Evolutionary conservation across 2,888 invertebrate genomes (phyloP).

Genomic region (Pyrocoelia pectoralis): DNA sequence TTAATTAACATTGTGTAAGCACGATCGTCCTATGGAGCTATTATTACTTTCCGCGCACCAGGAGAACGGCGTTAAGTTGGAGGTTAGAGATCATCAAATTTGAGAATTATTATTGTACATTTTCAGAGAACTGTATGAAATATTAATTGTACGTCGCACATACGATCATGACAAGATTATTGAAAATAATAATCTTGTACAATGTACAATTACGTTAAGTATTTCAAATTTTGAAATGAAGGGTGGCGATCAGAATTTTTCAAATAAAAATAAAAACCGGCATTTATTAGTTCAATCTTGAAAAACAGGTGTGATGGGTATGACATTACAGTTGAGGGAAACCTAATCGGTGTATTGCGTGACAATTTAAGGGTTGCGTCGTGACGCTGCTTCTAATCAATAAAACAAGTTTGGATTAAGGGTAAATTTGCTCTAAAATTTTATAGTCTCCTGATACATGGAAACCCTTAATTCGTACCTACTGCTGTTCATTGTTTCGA

Average conservation of each 20-base stretch:
- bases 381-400: conserved; percentile 25
- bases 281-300: too few relatives aligned
- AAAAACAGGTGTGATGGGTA: too few relatives aligned
- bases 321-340: too few relatives aligned
- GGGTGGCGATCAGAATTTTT: too few relatives aligned
- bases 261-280: too few relatives aligned
- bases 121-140: too few relatives aligned
- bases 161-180: too few relatives aligned
- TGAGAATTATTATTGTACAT: conserved; percentile 27
- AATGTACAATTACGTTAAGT: too few relatives aligned
- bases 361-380: background rate
- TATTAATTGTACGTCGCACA: too few relatives aligned
- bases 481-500: conserved; percentile 55
- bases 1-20: conserved; percentile 53
- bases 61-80: conserved; percentile 48
- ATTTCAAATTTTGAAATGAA: too few relatives aligned
- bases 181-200: too few relatives aligned
- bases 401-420: conserved; percentile 25
- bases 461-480: conserved; percentile 56
- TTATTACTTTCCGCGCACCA: conserved; percentile 50
- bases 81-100: conserved; percentile 47
- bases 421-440: conserved; percentile 21
- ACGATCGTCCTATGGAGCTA: conserved; percentile 56
- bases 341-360: background rate
- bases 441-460: conserved; percentile 31